phyloP scores from a whole-genome alignment of 2,888 invertebrate species.

The Ommatoiulus sabulosus region DNA sequence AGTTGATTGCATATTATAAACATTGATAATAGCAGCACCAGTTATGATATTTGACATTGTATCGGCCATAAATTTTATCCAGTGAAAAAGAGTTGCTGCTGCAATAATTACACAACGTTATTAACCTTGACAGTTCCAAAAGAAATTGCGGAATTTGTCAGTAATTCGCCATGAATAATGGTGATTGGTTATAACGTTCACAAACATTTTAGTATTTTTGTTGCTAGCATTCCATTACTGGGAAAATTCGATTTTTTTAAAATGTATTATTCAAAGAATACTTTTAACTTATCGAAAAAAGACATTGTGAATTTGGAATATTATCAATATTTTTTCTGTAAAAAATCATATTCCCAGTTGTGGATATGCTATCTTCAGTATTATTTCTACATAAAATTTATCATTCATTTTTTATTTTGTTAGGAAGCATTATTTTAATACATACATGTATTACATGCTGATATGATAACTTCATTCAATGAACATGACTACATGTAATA shows the following conservation, averaged over 20 bases:
- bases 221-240: background rate
- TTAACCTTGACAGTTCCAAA: background rate
- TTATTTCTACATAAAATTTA: background rate
- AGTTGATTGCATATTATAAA: background rate
- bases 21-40: background rate
- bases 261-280: too few relatives aligned
- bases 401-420: background rate
- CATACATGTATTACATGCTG: background rate
- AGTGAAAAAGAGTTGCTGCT: conserved; percentile 12
- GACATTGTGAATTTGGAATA: too few relatives aligned
- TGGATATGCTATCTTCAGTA: background rate
- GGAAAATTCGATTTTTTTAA: background rate
- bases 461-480: conserved; percentile 39
- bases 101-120: conserved; percentile 12
- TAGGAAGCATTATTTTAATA: background rate
- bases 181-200: conserved; percentile 5
- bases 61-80: background rate
- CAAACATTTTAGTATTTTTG: background rate
- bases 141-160: background rate
- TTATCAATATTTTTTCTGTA: background rate
- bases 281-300: too few relatives aligned
- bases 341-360: background rate
- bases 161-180: background rate
- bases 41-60: background rate
- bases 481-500: conserved; percentile 44